Base-by-base conservation (phyloP, 2,113 vertebrate genomes). In the Dicentrarchus labrax region DNA sequence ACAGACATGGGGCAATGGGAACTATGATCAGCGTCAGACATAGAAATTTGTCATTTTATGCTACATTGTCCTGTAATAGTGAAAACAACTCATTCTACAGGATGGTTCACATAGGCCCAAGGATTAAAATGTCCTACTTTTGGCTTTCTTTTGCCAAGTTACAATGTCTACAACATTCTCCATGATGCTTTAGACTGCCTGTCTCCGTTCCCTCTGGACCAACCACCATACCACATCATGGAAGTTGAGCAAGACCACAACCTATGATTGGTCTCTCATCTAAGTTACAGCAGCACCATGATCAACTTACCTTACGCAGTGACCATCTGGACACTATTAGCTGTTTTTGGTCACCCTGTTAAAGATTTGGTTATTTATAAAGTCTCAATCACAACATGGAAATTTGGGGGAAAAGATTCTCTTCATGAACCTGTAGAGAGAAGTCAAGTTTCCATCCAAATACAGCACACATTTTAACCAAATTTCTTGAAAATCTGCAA, bases 41-140 rank as follows among this genome's bases (percentile, higher is more conserved):
- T 10, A 24, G 24, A 9, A 19, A 48, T 57, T 67, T 69, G 41
- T 62, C 30, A 70, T 80, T 54, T 56, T 47, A 57, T 60, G 41
- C 47, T 15, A 10, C 16, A 39, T n/a, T 36, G 48, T 53, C 16
- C 48, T 30, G 45, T 65, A 17, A 24, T 10, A 36, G 16, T 47
- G 48, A 57, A 45, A 75, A 38, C 4, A 43, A 45, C 16, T 54
- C 17, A 4, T 17, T 36, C 19, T 16, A 11, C 17, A 51, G 21
- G 8, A 17, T 0, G 2, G 7, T 21, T 64, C 13, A 24, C 36
- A 62, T 47, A 43, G 30, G 50, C 39, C 21, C 3, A 19, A 19
- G 50, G 11, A 39, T 61, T 17, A 50, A 60, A 59, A 68, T n/a
- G 30, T 19, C 59, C 16, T 51, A n/a, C 51, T 21, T 66, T 30